Evolutionary conservation across 2,113 vertebrate genomes (phyloP).

Genomic region (Rhinichthys klamathensis): DNA sequence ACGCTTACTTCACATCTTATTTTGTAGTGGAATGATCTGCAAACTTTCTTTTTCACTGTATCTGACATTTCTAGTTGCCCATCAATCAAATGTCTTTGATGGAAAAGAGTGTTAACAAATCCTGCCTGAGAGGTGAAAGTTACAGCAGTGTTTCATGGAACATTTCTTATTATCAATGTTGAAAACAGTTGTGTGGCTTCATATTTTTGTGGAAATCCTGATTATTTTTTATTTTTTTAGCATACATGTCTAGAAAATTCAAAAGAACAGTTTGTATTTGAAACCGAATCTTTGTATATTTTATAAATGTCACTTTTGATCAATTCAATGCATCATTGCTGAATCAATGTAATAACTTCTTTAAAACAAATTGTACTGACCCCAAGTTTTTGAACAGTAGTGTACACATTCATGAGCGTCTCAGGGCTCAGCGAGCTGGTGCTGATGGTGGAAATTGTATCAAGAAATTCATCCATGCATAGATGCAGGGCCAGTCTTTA

Average conservation of each 20-base stretch:
- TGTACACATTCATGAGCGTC: constrained; percentile 18
- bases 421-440: not conserved
- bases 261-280: not conserved
- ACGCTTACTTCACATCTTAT: too few relatives aligned
- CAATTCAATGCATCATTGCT: not conserved
- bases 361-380: not conserved
- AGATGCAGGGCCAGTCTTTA: not conserved
- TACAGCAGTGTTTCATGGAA: not conserved
- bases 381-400: not conserved
- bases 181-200: not conserved
- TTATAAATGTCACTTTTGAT: not conserved
- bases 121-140: not conserved
- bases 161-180: not conserved
- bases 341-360: not conserved
- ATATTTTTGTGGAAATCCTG: not conserved
- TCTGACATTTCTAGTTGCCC: too few relatives aligned
- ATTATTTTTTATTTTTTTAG: not conserved
- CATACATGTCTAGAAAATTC: not conserved
- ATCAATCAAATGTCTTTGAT: too few relatives aligned
- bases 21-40: too few relatives aligned
- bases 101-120: too few relatives aligned
- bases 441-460: not conserved
- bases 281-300: not conserved
- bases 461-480: constrained; percentile 2
- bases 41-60: too few relatives aligned